Conservation (phyloP, 2,797 vertebrate species). For the Chelmon rostratus region DNA sequence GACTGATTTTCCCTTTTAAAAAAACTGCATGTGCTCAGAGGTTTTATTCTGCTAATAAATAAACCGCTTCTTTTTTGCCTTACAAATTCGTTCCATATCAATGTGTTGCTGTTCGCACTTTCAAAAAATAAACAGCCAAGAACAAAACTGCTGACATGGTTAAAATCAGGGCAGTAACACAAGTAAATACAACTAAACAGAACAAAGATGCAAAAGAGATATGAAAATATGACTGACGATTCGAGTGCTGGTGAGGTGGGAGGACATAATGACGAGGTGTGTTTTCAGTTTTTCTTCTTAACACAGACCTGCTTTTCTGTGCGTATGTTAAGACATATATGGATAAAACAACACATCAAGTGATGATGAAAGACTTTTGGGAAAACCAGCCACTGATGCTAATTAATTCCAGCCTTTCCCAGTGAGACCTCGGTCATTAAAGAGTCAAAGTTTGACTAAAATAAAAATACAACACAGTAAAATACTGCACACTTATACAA, state of each 20-base stretch:
- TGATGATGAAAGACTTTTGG: not conserved
- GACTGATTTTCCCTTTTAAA: constrained; percentile 15
- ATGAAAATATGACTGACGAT: constrained; percentile 21
- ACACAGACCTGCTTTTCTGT: not conserved
- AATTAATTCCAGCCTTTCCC: not conserved
- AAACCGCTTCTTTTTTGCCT: constrained; percentile 30
- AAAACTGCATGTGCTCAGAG: constrained; percentile 21
- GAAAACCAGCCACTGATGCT: not conserved
- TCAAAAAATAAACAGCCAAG: constrained; percentile 16
- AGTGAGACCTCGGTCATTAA: not conserved
- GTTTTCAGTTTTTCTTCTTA: not conserved
- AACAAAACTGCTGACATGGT: not conserved
- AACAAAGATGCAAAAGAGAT: constrained; percentile 20
- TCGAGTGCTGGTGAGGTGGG: constrained; percentile 33
- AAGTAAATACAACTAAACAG: constrained; percentile 32
- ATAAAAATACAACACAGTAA: not conserved
- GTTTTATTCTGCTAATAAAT: constrained; percentile 60
- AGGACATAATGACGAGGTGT: not conserved
- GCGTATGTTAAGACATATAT: constrained; percentile 4
- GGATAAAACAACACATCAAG: not conserved
- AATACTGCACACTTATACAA: constrained; percentile 18
- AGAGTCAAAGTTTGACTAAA: not conserved
- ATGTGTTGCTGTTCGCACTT: constrained; percentile 25
- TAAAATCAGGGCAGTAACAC: constrained; percentile 2
- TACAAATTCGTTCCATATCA: constrained; percentile 25